A percentile compares a stretch with the other conserved stretches of the same genome.
Evolutionary conservation across 2,888 invertebrate species (phyloP).

Genomic region (Tromatobia lineatoria): DNA sequence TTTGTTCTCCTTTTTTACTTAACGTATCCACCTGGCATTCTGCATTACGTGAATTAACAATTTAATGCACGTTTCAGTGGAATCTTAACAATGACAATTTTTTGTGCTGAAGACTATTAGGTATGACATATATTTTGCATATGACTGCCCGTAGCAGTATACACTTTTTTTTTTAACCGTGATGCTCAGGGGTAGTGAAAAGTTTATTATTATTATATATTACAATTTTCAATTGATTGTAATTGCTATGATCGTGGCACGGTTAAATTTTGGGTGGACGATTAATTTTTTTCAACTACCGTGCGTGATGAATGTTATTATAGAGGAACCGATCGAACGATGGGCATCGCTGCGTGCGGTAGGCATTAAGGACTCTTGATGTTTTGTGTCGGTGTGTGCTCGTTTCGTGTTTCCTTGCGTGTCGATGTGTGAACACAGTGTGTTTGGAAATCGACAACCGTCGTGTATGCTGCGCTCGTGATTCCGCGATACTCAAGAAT

Average conservation of each 20-base stretch:
- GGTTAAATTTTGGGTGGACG: constrained; percentile 51
- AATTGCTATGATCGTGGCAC: constrained; percentile 64
- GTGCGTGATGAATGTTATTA: constrained; percentile 63
- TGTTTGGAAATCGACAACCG: background rate
- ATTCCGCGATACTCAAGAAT: constrained; percentile 56
- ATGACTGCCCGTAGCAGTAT: constrained; percentile 25
- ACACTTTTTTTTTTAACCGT: constrained; percentile 6
- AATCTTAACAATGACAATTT: constrained; percentile 15
- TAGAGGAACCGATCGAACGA: constrained; percentile 48
- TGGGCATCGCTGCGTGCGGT: constrained; percentile 48
- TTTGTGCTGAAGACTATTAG: background rate
- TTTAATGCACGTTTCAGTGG: background rate
- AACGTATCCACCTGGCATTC: background rate
- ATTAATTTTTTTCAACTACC: constrained; percentile 48
- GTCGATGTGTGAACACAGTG: constrained; percentile 8
- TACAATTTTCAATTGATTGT: constrained; percentile 55
- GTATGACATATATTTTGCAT: constrained; percentile 44
- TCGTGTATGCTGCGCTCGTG: constrained; percentile 28
- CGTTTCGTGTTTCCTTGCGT: background rate
- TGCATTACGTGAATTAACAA: background rate
- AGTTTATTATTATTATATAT: constrained; percentile 19
- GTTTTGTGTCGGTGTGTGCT: constrained; percentile 10
- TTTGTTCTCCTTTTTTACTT: background rate
- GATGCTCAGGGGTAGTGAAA: constrained; percentile 18
- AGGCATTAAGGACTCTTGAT: constrained; percentile 52